phyloP scores from a whole-genome alignment of 2,797 vertebrate species.

The Mormyrops boulengeri region DNA sequence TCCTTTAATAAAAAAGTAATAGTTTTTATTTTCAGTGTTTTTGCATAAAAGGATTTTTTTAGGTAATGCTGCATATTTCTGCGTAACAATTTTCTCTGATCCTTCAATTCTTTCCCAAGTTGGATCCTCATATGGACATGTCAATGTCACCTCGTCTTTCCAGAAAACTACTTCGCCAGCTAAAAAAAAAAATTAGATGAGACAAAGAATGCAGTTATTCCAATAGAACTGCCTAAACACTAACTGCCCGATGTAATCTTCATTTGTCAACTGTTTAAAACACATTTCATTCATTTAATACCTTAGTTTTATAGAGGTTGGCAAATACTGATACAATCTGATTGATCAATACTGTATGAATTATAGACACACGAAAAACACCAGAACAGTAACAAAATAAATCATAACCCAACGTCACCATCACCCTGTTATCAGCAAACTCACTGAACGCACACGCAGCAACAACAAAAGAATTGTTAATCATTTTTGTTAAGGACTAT shows the following conservation, averaged over 20 bases:
- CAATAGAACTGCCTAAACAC: neutral
- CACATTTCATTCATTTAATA: neutral
- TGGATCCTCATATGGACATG: accelerated
- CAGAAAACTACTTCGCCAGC: accelerated
- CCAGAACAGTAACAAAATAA: neutral
- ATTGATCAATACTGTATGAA: neutral
- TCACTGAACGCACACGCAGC: neutral
- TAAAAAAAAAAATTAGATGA: neutral
- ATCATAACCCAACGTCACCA: neutral
- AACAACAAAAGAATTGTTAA: neutral
- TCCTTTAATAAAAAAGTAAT: slow-evolving; percentile 48
- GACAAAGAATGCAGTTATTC: neutral
- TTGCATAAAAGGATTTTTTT: accelerated
- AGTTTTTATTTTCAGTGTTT: accelerated
- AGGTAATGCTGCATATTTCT: accelerated
- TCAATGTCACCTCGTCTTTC: accelerated
- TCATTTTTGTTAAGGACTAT: neutral
- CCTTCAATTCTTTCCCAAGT: neutral
- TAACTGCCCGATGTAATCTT: neutral
- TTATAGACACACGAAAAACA: neutral
- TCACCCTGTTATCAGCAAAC: neutral
- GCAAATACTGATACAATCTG: neutral
- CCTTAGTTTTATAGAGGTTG: neutral
- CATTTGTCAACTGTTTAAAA: neutral
- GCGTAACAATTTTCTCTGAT: too few species aligned